A percentile compares a stretch with the other conserved stretches of the same genome.
phyloP scores from a whole-genome alignment of 2,797 vertebrate species.

The Argya squamiceps region DNA sequence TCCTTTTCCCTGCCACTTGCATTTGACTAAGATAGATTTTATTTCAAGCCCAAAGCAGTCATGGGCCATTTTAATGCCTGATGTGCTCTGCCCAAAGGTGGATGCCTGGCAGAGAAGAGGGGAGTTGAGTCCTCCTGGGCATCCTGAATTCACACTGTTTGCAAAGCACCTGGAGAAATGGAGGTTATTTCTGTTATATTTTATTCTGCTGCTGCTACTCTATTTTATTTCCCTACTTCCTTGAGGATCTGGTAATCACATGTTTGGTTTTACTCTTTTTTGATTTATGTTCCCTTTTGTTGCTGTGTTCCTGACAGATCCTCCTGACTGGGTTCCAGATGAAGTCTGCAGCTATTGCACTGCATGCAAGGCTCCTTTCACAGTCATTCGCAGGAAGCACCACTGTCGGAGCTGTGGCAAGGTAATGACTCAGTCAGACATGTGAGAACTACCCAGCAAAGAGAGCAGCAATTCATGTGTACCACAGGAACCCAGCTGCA shows the following conservation, averaged over 20 bases:
- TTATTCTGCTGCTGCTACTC: neutral
- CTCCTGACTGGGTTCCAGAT: slow-evolving; percentile 97
- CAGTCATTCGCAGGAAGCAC: slow-evolving; percentile 96
- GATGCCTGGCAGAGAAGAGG: neutral
- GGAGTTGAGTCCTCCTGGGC: neutral
- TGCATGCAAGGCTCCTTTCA: slow-evolving; percentile 95
- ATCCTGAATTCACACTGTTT: neutral
- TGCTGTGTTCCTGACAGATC: slow-evolving; percentile 80
- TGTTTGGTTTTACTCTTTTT: slow-evolving; percentile 4
- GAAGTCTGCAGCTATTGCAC: slow-evolving; percentile 94
- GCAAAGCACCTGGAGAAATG: neutral
- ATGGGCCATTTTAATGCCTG: neutral
- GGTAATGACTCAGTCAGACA: slow-evolving; percentile 74
- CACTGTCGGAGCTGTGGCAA: slow-evolving; percentile 98
- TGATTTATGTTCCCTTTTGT: slow-evolving; percentile 6
- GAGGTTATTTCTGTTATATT: neutral
- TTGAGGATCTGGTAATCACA: neutral
- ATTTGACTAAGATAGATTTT: neutral
- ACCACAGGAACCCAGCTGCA: neutral
- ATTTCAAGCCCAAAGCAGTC: neutral
- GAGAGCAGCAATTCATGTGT: neutral
- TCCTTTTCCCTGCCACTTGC: neutral
- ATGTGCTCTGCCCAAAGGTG: neutral
- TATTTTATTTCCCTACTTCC: neutral
- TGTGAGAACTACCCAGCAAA: neutral